phyloP scores from a whole-genome alignment of 2,888 invertebrate genomes.

The Nasonia oneida region DNA sequence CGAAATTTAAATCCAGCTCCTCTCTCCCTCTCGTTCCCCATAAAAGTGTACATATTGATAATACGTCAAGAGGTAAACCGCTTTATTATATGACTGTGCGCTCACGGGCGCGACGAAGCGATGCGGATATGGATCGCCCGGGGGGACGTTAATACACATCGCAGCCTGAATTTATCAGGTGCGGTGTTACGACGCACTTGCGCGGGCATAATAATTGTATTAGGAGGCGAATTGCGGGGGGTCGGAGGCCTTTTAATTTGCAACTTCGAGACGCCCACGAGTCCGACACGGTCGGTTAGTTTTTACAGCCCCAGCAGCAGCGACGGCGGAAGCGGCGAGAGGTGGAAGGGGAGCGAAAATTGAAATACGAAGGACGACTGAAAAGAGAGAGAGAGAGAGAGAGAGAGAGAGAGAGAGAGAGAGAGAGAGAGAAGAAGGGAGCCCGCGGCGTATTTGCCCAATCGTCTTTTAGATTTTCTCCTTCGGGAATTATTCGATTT shows the following conservation, averaged over 20 bases:
- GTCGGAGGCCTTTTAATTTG: slow-evolving; percentile 48
- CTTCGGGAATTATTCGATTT: slow-evolving; percentile 53
- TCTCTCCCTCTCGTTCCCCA: neutral
- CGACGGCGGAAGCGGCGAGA: neutral
- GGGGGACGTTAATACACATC: slow-evolving; percentile 37
- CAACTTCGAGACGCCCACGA: slow-evolving; percentile 18
- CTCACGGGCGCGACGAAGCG: neutral
- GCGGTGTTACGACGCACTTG: slow-evolving; percentile 42
- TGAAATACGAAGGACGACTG: slow-evolving; percentile 46
- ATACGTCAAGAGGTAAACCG: slow-evolving; percentile 41
- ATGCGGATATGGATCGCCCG: slow-evolving; percentile 36
- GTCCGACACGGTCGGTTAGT: slow-evolving; percentile 37
- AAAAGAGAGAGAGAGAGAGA: neutral
- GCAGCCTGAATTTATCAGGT: slow-evolving; percentile 45
- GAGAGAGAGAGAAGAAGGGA: neutral
- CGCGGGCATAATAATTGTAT: slow-evolving; percentile 50
- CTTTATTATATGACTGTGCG: slow-evolving; percentile 27
- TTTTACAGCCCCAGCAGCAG: slow-evolving; percentile 22
- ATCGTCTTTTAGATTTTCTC: slow-evolving; percentile 48
- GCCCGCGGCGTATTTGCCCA: slow-evolving; percentile 19
- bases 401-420: neutral
- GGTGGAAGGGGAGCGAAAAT: slow-evolving; percentile 36
- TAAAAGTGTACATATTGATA: slow-evolving; percentile 34
- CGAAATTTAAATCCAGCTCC: slow-evolving; percentile 26
- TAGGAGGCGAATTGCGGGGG: neutral